Base-by-base conservation (phyloP, 53 echinoderm and acorn worm genomes). In the Arbacia lixula region DNA sequence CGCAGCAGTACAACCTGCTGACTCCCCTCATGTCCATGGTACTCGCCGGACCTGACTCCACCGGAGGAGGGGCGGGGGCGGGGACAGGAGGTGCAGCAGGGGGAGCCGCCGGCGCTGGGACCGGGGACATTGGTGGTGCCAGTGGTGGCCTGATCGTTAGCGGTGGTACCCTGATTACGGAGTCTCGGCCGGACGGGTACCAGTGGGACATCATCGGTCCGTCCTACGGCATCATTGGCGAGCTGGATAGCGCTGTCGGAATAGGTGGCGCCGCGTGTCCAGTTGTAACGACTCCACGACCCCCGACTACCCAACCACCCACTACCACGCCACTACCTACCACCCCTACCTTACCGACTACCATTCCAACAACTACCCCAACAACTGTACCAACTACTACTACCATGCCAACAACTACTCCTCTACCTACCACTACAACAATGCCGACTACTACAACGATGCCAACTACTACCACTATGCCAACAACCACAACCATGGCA, bases 1-100 rank as follows among this genome's bases (percentile, higher is more conserved):
- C 99, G 2, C 32, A 86, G 64, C 84, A 46, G 35, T 99, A 91
- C 76, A 99, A 99, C 81, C 94, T 95, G 27, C 74, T 94, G 40
- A 99, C 99, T 26, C 99, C 99, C 33, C 80, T 99, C 21, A 99
- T 92, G 88, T 90, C 99, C 54, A 89, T 99, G 89, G 57, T 80
- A 14, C 89, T 99, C 75, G 55, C 86, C 19, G 88, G 88, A 39
- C 75, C 90, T n/a, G 36, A 76, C 10, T 74, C 64, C n/a, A 21
- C 36, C 66, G 25, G 65, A 34, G 21, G 42, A 55, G 58, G 80
- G 53, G 31, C 79, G 55, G 4, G 49, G 36, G 50, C 37, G 11
- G 33, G 74, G 24, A n/a, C 60, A 26, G 31, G 6, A 80, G 38
- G 32, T 68, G 52, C 60, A 54, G 75, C 25, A 42, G 24, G 72